Evolutionary conservation across 2,797 vertebrate genomes (phyloP).

Genomic region (Distichodus sexfasciatus): DNA sequence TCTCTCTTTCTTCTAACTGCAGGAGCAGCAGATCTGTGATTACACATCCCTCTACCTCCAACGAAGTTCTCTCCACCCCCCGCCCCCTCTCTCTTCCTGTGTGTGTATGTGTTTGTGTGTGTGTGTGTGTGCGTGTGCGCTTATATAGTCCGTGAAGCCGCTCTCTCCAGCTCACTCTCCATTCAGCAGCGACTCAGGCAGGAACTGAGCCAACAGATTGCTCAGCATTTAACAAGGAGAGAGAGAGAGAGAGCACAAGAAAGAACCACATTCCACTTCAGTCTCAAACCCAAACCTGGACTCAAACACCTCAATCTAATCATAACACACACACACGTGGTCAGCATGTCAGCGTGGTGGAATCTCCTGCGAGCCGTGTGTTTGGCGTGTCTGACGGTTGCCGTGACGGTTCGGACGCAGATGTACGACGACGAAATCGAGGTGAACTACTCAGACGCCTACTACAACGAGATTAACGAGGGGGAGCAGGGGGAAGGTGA

Average conservation of each 20-base stretch:
- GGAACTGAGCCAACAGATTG: slow-evolving; percentile 40
- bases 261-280: neutral
- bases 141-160: slow-evolving; percentile 69
- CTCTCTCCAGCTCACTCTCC: slow-evolving; percentile 47
- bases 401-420: slow-evolving; percentile 54
- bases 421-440: slow-evolving; percentile 72
- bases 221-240: slow-evolving; percentile 43
- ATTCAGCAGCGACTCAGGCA: slow-evolving; percentile 49
- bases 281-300: neutral
- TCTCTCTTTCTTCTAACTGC: slow-evolving; percentile 5
- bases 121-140: slow-evolving; percentile 39
- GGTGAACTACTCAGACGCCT: slow-evolving; percentile 57
- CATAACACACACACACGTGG: slow-evolving; percentile 8
- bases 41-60: slow-evolving; percentile 58
- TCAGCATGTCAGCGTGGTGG: slow-evolving; percentile 61
- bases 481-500: slow-evolving; percentile 62
- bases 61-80: slow-evolving; percentile 58
- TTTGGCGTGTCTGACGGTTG: slow-evolving; percentile 60
- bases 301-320: neutral
- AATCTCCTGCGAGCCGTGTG: slow-evolving; percentile 54
- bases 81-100: slow-evolving; percentile 2
- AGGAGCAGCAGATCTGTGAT: slow-evolving; percentile 56
- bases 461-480: slow-evolving; percentile 68
- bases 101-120: slow-evolving; percentile 14
- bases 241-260: neutral